Base-by-base conservation (phyloP, 2,113 vertebrate species). In the Myotis brandtii region DNA sequence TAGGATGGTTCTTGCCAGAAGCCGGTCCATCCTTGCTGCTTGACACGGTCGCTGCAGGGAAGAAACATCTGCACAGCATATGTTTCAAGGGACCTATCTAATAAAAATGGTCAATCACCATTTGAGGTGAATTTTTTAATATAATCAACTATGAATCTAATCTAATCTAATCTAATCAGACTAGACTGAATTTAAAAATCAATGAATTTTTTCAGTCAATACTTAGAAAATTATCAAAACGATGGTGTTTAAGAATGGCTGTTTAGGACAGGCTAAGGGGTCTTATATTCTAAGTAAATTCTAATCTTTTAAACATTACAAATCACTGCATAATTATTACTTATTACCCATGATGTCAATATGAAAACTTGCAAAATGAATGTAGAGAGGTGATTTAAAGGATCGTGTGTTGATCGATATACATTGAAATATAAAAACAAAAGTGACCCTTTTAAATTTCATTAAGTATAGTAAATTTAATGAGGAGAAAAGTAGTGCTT, bases 401-500 rank as follows among this genome's bases (percentile, higher is more conserved):
- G 77, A 81, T 56, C 3, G 48, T 20, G 67, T 80, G 2, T 86
- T 87, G 88, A 92, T 23, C 46, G 5, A 50, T 54, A 66, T 23
- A 32, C 16, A 73, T 6, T 92, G 40, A 87, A 89, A 81, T 91
- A 87, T 94, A 77, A 92, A 95, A 56, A 7, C 62, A 14, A 83
- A 93, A 87, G 20, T 86, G 73, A 84, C 21, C 43, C 50, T 18
- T 40, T 67, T 9, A 52, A 43, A 89, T 75, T 96, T 96, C 7
- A 50, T 91, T 93, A 72, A 89, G 32, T 34, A 48, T 18, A 88
- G n/a, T 75, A 90, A 86, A 90, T 83, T 84, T 76, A 90, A 87
- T 81, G 34, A 94, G 23, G 52, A 87, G 18, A 32, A 95, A 94
- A 86, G 79, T 20, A 70, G 76, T 46, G 7, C 4, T 86, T 89